Evolutionary conservation across 2,113 vertebrate genomes (phyloP).

Genomic region (Procavia capensis): DNA sequence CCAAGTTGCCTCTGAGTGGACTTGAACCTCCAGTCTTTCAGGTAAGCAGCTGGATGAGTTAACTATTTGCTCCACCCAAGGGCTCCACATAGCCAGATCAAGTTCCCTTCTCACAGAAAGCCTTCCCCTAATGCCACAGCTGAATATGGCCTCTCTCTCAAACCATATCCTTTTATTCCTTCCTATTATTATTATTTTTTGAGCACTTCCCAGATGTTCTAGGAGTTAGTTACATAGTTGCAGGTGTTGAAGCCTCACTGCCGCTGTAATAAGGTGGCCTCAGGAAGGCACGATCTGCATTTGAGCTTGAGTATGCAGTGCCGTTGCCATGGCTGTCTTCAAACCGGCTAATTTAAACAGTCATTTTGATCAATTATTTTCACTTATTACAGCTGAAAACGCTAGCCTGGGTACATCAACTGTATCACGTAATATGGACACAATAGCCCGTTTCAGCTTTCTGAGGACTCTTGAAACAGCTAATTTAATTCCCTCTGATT

Average conservation of each 20-base stretch:
- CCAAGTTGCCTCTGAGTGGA: neutral
- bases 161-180: neutral
- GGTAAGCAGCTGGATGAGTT: neutral
- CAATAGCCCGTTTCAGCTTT: slow-evolving; percentile 17
- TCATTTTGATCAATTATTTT: neutral
- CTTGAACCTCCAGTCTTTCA: neutral
- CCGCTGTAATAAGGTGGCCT: neutral
- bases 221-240: neutral
- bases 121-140: neutral
- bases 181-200: slow-evolving; percentile 7
- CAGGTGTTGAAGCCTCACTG: neutral
- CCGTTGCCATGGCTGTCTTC: neutral
- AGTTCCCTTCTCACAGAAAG: neutral
- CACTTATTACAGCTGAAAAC: neutral
- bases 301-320: neutral
- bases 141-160: neutral
- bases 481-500: slow-evolving; percentile 44
- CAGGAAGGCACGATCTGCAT: neutral
- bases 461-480: slow-evolving; percentile 1
- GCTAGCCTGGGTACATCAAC: neutral
- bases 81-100: neutral
- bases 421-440: neutral
- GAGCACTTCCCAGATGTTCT: neutral
- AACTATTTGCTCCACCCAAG: neutral
- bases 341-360: neutral